Evolutionary conservation across 1,140 invertebrate species (phyloP), one percentile per base, ranked within the genome.

Genomic region (Caenorhabditis briggsae): DNA sequence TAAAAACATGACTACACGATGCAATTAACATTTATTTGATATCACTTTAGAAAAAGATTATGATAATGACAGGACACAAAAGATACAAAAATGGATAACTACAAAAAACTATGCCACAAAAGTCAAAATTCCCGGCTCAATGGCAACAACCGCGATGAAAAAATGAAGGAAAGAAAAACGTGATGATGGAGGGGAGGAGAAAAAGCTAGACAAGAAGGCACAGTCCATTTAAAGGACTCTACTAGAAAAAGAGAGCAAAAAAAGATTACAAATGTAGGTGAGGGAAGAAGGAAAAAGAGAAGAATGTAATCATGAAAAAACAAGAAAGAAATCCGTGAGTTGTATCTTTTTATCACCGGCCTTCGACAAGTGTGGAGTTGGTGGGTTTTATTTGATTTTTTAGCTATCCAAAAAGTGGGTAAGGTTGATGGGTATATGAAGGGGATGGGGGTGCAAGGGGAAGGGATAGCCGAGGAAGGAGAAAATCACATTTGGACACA

Each of bases 311-410:
- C 12, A 16, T 18, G 33, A 50, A 53, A 53, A 78, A 78, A 14
- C 25, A 78, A 18, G 7, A 50, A 78, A 16, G 14, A 53, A 78
- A 78, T 78, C 70, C 70, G 70, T 78, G 70, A 78, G 70, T 78
- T 78, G 43, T 78, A 78, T 78, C 64, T 78, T 78, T 78, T 78
- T 78, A 78, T 78, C 70, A 78, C 70, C 70, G 70, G 70, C 70
- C 70, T 78, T 78, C 53, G 70, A 78, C 70, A 78, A 78, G 70
- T 78, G 70, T 78, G 70, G 70, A 46, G 46, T 78, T 78, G 70
- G 70, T 48, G 70, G 70, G 70, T 78, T 78, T 78, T 78, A 78
- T 78, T 78, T 23, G 43, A 78, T 50, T 78, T 78, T 70, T 70
- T 70, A 33, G 43, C 70, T 78, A 78, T 78, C 70, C 70, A 78